Percentiles rank a stretch among this genome's conserved stretches.
These are phyloP conservation scores for Achlya flavicornis DNA, from an alignment of 2,888 invertebrate species.

Conservation along the genomic window DNA sequence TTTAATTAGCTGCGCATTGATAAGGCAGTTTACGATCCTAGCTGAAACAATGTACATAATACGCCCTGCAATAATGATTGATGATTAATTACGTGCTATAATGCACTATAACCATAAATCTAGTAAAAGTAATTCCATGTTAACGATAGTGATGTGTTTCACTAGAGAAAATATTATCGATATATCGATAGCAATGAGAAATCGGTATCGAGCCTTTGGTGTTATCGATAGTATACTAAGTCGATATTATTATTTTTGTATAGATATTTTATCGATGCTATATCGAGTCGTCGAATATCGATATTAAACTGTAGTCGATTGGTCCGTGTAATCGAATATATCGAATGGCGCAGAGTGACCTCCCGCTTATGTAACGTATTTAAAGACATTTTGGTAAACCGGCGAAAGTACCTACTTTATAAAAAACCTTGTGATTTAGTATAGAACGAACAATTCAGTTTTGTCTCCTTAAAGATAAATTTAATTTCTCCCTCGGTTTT, in stretches of 20 bases:
- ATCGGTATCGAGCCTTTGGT: slow-evolving; percentile 13
- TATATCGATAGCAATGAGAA: background rate
- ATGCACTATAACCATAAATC: background rate
- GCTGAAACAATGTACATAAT: background rate
- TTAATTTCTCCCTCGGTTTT: slow-evolving; percentile 35
- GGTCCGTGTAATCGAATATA: slow-evolving; percentile 4
- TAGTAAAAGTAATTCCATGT: background rate
- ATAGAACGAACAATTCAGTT: slow-evolving; percentile 34
- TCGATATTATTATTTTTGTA: slow-evolving; percentile 19
- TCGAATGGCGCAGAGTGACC: slow-evolving; percentile 7
- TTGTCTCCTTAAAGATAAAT: slow-evolving; percentile 38
- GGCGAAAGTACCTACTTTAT: slow-evolving; percentile 23
- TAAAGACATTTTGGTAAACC: slow-evolving; percentile 21
- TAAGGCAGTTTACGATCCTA: no score
- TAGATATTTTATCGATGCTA: slow-evolving; percentile 11
- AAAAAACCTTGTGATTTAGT: slow-evolving; percentile 49
- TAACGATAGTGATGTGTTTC: slow-evolving; percentile 6
- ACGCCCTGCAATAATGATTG: background rate
- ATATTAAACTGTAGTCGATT: slow-evolving; percentile 7
- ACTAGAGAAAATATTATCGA: slow-evolving; percentile 10
- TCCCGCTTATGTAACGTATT: background rate
- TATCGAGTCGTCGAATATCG: slow-evolving; percentile 2
- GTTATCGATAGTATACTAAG: slow-evolving; percentile 15
- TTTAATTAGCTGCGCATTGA: no score
- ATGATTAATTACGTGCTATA: background rate